Percentiles rank a stretch among this genome's conserved stretches.
These are phyloP conservation scores for Furcifer pardalis DNA, from an alignment of 2,797 vertebrate genomes.

Conservation along the genomic window DNA sequence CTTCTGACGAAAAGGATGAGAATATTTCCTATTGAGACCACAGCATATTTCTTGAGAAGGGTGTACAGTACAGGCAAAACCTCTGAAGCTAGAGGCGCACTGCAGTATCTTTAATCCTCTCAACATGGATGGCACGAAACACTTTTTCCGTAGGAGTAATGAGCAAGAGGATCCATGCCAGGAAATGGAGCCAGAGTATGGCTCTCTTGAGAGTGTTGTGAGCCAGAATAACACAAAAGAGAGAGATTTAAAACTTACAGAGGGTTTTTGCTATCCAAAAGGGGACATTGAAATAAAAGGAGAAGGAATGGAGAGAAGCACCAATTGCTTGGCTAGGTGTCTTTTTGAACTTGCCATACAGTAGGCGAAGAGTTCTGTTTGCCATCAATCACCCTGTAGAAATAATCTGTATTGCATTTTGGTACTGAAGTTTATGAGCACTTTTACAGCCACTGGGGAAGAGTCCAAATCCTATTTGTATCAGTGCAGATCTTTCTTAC, in stretches of 20 bases:
- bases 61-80: background rate
- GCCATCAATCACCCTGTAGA: background rate
- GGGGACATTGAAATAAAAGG: slow-evolving; percentile 17
- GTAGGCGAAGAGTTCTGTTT: slow-evolving; percentile 12
- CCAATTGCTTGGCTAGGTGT: background rate
- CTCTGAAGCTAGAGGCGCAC: background rate
- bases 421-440: slow-evolving; percentile 21
- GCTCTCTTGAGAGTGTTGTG: background rate
- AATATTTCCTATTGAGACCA: background rate
- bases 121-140: background rate
- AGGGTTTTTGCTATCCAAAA: slow-evolving; percentile 3
- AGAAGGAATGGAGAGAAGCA: slow-evolving; percentile 8
- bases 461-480: slow-evolving; percentile 16
- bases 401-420: background rate
- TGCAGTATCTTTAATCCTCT: background rate
- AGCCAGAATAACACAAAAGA: slow-evolving; percentile 9
- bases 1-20: background rate
- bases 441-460: background rate
- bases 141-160: background rate
- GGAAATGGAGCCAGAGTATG: background rate
- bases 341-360: slow-evolving; percentile 30
- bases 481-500: background rate
- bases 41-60: background rate
- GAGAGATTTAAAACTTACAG: slow-evolving; percentile 1
- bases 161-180: background rate